Percentiles rank a stretch among this genome's conserved stretches.
phyloP scores from a whole-genome alignment of 2,888 invertebrate genomes.

The Stegana nigrithorax region DNA sequence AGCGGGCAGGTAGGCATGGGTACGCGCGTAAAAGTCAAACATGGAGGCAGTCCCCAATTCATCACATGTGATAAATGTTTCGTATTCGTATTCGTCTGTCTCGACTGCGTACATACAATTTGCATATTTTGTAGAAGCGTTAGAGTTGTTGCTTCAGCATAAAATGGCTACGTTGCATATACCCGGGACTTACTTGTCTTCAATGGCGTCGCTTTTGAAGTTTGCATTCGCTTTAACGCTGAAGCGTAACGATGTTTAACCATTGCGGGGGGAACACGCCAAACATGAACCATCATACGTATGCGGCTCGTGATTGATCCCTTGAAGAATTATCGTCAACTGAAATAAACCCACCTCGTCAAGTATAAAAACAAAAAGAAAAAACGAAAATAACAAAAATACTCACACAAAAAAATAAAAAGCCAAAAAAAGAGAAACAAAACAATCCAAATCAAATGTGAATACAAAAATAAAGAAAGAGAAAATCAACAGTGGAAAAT shows the following conservation, averaged over 20 bases:
- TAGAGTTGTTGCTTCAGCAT: not conserved
- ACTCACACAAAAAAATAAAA: not conserved
- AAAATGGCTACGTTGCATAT: slow-evolving; percentile 13
- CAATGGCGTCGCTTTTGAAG: slow-evolving; percentile 17
- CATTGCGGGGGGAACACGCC: too few species aligned
- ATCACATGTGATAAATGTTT: slow-evolving; percentile 18
- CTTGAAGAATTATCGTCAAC: slow-evolving; percentile 14
- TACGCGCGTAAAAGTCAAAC: not conserved
- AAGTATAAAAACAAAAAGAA: not conserved
- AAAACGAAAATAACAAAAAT: not conserved
- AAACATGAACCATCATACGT: too few species aligned
- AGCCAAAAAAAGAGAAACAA: not conserved
- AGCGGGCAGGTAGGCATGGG: too few species aligned
- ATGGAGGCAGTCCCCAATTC: slow-evolving; percentile 2
- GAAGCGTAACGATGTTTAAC: too few species aligned
- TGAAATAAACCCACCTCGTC: not conserved
- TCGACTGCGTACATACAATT: slow-evolving; percentile 9
- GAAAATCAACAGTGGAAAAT: slow-evolving; percentile 10
- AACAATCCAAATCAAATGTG: not conserved
- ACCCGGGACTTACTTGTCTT: not conserved
- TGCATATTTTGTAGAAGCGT: slow-evolving; percentile 1
- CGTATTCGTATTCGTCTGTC: not conserved
- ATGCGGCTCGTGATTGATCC: slow-evolving; percentile 12
- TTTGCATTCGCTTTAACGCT: not conserved
- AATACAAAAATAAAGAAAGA: not conserved